Base-by-base conservation (phyloP, 2,888 invertebrate genomes). In the Drosophila paranaensis region DNA sequence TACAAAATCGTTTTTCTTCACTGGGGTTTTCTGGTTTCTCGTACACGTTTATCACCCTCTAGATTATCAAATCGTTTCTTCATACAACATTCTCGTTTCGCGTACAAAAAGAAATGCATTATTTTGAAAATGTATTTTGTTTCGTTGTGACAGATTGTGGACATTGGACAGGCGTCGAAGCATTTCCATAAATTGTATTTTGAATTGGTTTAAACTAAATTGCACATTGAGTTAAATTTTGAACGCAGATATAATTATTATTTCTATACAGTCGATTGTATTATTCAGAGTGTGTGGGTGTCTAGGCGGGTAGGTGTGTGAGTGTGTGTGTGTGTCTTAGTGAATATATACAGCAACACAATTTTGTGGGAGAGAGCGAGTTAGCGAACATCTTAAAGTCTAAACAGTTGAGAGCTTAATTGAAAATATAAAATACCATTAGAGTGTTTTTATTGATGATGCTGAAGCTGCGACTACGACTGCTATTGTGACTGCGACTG, bases 221-320 rank as follows among this genome's bases (percentile, higher is more conserved):
- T 85, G 84, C 84, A 85, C 84, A 85, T 85, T 85, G 73, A 79
- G 70, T 88, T 79, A 69, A 83, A 85, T 88, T 84, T 88, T 79
- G 86, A 85, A 88, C 82, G 84, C 71, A 85, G 73, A 42, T 74
- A 33, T 68, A 64, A 76, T 74, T 85, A 83, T 82, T 84, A 86
- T 84, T 81, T 84, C 87, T 71, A 82, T 78, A 88, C 85, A 85
- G 77, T 71, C 40, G 71, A 73, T 85, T 88, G 82, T 81, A 82
- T 82, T 68, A 74, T 71, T 76, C 60, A 60, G 58, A 42, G 50
- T 50, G 64, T 65, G 60, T 46, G 30, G 43, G 54, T 39, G 3
- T 45, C 25, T 45, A 35, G 54, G 54, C 39, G 42, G 25, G n/a
- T 72, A 58, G 14, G 37, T 5, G 25, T 39, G 20, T 53, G 35